Evolutionary conservation across 1,140 invertebrate genomes (phyloP), one percentile per base, ranked within the genome.

Genomic region (Drosophila micromelanica): DNA sequence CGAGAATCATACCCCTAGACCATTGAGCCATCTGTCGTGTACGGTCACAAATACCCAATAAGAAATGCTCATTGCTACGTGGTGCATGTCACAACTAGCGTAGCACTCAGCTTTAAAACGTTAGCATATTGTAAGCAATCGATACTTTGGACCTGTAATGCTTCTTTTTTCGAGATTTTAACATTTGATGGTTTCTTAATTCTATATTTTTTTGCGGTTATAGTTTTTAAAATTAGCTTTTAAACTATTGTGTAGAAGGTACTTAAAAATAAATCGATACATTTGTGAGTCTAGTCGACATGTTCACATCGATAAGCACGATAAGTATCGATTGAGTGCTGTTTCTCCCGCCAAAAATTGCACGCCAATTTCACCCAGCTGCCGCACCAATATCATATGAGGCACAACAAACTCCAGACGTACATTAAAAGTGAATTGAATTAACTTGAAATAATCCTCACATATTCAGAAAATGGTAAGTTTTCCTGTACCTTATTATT

Each of bases 1-100:
- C 95, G 95, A 95, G 95, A 96, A 96, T 96, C 96, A 96, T 96
- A 96, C 95, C 95, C 95, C 96, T 96, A 96, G 96, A 96, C 96
- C 95, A 96, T 95, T 95, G 95, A 95, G 95, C 95, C 95, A 72
- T 59, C 69, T 72, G 45, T 2, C 2, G 0, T 12, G 0, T 0
- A 0, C 0, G 0, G 0, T 3, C 1, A 6, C 52, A 52, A 71
- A 57, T 6, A 13, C 1, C 1, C 5, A 9, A 12, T 2, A 52
- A 32, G 13, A 38, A 3, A 1, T 27, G 13, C 1, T 5, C 4
- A 11, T 27, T 27, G 2, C 0, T 3, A 9, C 2, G 1, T 13
- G 3, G 3, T 3, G 9, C 6, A 3, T n/a, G 9, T 7, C 20
- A 4, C 0, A 8, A 12, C 7, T 37, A 6, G 8, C 12, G 15